phyloP scores from a whole-genome alignment of 2,888 invertebrate species.

The Mythimna pallens region DNA sequence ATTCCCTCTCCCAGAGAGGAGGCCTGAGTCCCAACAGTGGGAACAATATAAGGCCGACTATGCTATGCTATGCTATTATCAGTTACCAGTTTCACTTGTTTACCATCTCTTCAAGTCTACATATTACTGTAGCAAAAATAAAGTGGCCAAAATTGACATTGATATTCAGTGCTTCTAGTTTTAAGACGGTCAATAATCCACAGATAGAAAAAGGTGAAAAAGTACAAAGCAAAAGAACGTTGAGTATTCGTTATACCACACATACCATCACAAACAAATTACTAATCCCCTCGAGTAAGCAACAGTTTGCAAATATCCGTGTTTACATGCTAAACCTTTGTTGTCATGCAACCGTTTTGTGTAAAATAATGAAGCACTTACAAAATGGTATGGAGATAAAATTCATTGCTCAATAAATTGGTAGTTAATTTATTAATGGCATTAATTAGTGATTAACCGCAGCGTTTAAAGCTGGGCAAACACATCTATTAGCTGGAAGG shows the following conservation, averaged over 20 bases:
- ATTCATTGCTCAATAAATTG: conserved; percentile 5
- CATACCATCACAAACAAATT: background rate
- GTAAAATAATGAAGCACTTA: background rate
- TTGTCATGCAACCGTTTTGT: background rate
- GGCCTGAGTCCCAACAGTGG: too few species aligned
- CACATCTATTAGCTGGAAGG: conserved; percentile 1
- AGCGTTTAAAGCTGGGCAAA: conserved; percentile 10
- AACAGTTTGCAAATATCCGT: background rate
- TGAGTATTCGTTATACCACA: background rate
- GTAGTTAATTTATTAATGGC: conserved; percentile 23
- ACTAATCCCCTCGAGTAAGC: background rate
- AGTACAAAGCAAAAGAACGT: background rate
- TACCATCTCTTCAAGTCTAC: too few species aligned
- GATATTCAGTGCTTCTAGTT: too few species aligned
- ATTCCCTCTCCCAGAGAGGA: too few species aligned
- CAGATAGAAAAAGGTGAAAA: too few species aligned
- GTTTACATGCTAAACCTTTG: background rate
- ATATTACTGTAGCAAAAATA: too few species aligned
- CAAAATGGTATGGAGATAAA: background rate
- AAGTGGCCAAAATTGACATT: too few species aligned
- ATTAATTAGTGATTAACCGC: conserved; percentile 30
- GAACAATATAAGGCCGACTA: too few species aligned
- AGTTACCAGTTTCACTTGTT: too few species aligned
- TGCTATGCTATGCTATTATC: too few species aligned
- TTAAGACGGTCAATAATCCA: too few species aligned